Evolutionary conservation across 1,140 invertebrate genomes (phyloP), one percentile per base, ranked within the genome.

Genomic region (Conus ventricosus): DNA sequence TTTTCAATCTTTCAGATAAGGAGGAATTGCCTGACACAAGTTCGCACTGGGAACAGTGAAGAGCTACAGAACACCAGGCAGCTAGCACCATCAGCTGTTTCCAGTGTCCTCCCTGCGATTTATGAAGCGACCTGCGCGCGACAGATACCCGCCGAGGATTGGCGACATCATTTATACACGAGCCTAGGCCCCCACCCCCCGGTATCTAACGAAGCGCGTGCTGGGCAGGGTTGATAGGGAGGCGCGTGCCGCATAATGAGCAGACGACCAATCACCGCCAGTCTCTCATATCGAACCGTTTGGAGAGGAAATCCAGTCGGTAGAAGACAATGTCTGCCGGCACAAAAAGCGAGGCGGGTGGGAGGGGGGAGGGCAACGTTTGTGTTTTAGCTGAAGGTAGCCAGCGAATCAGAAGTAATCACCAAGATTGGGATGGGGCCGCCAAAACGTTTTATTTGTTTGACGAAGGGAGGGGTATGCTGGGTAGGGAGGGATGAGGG

Each of bases 231-330:
- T 87, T 78, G 85, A 78, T 76, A 53, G 85, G 53, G 53, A 75
- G 75, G 53, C 67, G 67, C 85, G 85, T 87, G 85, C 54, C 75
- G 71, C 85, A 57, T 87, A 87, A 87, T 78, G 85, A 87, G 85
- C 71, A 15, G 85, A 78, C 75, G 85, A 78, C 85, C 85, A 87
- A 87, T 87, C 85, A 87, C 20, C 57, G 75, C 51, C 67, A 51
- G n/a, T 8, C 71, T 71, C 57, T 84, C 82, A 27, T 84, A 84
- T 84, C 82, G 82, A 84, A 84, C 82, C 54, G 82, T 39, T 84
- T 17, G 13, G 27, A 20, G 67, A 20, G 20, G 17, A 71, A 23
- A 63, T 63, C 60, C 60, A 63, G 60, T 63, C 17, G 60, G 60
- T 63, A 63, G 17, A 63, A 63, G 60, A 63, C 60, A 63, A 63